Evolutionary conservation across 2,797 vertebrate species (phyloP).

Genomic region (Smutsia gigantea): DNA sequence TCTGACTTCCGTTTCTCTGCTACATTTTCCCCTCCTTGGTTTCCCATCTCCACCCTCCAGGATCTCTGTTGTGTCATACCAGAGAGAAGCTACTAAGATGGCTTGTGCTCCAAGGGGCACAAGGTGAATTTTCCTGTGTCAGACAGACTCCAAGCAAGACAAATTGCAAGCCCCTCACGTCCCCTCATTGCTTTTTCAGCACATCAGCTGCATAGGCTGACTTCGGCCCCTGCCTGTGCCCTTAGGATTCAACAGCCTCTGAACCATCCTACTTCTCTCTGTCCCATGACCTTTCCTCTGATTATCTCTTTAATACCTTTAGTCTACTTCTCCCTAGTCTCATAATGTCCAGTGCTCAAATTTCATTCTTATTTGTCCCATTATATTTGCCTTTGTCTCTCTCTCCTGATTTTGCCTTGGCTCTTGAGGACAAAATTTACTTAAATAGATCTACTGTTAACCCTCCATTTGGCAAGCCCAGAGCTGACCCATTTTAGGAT

Average conservation of each 20-base stretch:
- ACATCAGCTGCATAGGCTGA: background rate
- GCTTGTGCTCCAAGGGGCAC: background rate
- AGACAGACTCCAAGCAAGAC: background rate
- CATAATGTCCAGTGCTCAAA: background rate
- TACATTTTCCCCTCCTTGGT: fast-evolving
- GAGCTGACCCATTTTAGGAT: background rate
- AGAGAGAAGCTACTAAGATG: background rate
- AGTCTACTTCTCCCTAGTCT: background rate
- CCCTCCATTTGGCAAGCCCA: background rate
- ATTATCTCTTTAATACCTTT: background rate
- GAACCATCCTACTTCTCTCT: background rate
- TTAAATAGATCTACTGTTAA: background rate
- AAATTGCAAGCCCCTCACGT: fast-evolving
- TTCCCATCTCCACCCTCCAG: background rate
- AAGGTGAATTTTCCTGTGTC: background rate
- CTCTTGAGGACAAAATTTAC: background rate
- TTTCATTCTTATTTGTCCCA: background rate
- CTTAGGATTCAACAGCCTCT: fast-evolving
- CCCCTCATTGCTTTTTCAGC: too few species aligned
- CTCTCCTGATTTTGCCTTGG: background rate
- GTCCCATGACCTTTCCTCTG: background rate
- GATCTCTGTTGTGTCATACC: background rate
- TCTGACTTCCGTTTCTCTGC: too few species aligned
- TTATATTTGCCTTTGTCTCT: background rate
- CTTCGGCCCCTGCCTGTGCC: background rate